Percentiles rank a stretch among this genome's conserved stretches.
Conservation (phyloP, 2,888 invertebrate species). For the Malacosoma neustria region DNA sequence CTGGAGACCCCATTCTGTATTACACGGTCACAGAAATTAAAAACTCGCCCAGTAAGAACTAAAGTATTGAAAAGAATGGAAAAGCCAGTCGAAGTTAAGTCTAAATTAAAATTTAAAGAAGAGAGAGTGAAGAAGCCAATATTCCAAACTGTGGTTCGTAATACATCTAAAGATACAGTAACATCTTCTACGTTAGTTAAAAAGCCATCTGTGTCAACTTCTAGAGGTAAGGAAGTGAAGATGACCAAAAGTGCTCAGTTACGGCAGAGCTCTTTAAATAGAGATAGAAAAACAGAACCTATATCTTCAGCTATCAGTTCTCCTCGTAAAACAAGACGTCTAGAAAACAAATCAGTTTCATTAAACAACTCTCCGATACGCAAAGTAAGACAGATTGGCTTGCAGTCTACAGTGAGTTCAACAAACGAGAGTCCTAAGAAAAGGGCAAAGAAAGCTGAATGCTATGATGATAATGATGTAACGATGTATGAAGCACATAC, state of each 20-base stretch:
- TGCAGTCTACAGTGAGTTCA: conserved; percentile 46
- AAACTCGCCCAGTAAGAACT: conserved; percentile 50
- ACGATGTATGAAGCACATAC: conserved; percentile 69
- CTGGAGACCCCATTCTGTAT: conserved; percentile 36
- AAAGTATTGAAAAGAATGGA: conserved; percentile 50
- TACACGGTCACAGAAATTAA: conserved; percentile 51
- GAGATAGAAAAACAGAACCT: conserved; percentile 49
- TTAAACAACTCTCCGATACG: conserved; percentile 65
- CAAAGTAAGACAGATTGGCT: conserved; percentile 58
- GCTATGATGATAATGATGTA: conserved; percentile 55
- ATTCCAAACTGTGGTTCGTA: conserved; percentile 63
- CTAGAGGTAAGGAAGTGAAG: conserved; percentile 48
- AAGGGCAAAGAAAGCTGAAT: conserved; percentile 43
- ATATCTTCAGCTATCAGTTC: conserved; percentile 55
- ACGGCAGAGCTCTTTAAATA: conserved; percentile 57
- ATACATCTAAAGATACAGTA: conserved; percentile 42
- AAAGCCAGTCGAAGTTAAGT: conserved; percentile 43
- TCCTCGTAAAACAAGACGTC: conserved; percentile 58
- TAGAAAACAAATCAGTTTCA: conserved; percentile 64
- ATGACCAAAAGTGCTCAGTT: conserved; percentile 49
- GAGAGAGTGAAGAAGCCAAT: conserved; percentile 49
- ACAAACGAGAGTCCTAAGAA: conserved; percentile 58
- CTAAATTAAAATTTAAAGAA: conserved; percentile 43
- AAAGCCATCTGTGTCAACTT: conserved; percentile 38
- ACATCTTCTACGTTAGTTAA: conserved; percentile 42